A percentile compares a stretch with the other conserved stretches of the same genome.
Evolutionary conservation across 2,888 invertebrate genomes (phyloP).

Genomic region (Anthophora plumipes): DNA sequence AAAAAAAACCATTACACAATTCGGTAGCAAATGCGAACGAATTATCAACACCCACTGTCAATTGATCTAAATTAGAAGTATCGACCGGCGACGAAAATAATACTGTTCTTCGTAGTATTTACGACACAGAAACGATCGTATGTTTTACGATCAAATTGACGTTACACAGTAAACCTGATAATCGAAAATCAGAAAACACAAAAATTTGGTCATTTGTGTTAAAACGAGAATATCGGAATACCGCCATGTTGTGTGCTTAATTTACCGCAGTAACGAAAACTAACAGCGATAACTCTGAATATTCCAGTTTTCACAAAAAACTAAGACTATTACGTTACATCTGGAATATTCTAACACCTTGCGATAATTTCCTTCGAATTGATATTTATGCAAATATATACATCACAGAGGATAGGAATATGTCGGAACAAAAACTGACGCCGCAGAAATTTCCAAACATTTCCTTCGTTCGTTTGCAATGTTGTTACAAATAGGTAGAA

Average conservation of each 20-base stretch:
- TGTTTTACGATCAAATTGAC: neutral
- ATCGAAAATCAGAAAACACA: neutral
- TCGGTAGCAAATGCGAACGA: neutral
- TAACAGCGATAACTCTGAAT: constrained; percentile 2
- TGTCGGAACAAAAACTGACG: constrained; percentile 52
- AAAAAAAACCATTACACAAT: neutral
- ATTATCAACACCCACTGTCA: constrained; percentile 34
- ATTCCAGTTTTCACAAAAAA: neutral
- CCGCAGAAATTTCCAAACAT: constrained; percentile 41
- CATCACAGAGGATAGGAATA: neutral
- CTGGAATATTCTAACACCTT: neutral
- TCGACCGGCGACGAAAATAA: constrained; percentile 46
- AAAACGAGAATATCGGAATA: constrained; percentile 50
- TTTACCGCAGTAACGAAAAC: constrained; percentile 31
- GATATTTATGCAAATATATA: neutral
- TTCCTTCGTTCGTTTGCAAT: neutral
- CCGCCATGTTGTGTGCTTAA: constrained; percentile 62
- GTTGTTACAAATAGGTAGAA: constrained; percentile 1
- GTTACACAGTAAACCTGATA: neutral
- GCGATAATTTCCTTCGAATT: neutral
- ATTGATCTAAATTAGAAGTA: constrained; percentile 41
- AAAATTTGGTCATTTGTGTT: constrained; percentile 11
- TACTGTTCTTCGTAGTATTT: neutral
- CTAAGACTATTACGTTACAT: neutral
- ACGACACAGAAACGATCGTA: neutral